Percentiles rank a stretch among this genome's conserved stretches.
Evolutionary conservation across 1,140 invertebrate genomes (phyloP).

Genomic region (Monochamus saltuarius): DNA sequence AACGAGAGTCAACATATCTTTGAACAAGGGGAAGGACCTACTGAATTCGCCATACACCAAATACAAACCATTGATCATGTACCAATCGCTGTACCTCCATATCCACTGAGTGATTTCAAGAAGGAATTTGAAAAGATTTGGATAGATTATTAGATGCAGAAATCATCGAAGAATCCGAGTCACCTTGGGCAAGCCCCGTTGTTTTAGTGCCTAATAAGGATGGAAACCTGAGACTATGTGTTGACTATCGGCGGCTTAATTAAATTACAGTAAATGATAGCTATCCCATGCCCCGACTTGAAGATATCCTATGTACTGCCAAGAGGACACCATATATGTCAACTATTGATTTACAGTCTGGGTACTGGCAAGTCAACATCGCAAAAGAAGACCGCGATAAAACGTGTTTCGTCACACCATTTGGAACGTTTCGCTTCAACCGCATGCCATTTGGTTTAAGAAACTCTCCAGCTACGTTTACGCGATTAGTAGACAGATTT

Average conservation of each 20-base stretch:
- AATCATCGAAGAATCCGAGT: background rate
- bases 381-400: conserved; percentile 25
- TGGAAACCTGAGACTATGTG: conserved; percentile 44
- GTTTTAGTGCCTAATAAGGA: conserved; percentile 52
- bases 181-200: conserved; percentile 35
- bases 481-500: conserved; percentile 10
- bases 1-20: background rate
- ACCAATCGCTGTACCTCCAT: conserved; percentile 38
- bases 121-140: conserved; percentile 12
- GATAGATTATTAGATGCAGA: conserved; percentile 3
- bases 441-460: conserved; percentile 46
- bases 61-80: conserved; percentile 40
- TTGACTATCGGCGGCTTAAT: conserved; percentile 54
- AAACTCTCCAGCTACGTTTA: conserved; percentile 27
- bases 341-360: conserved; percentile 1
- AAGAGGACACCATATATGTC: conserved; percentile 48
- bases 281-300: conserved; percentile 53
- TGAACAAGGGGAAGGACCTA: conserved; percentile 10
- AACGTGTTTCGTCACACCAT: conserved; percentile 45
- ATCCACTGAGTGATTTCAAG: conserved; percentile 3
- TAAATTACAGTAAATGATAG: conserved; percentile 41
- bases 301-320: conserved; percentile 43
- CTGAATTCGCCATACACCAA: conserved; percentile 29
- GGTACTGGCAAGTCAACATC: conserved; percentile 43
- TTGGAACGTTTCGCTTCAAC: conserved; percentile 33